phyloP scores from a whole-genome alignment of 2,888 invertebrate species.

The Gortyna flavago region DNA sequence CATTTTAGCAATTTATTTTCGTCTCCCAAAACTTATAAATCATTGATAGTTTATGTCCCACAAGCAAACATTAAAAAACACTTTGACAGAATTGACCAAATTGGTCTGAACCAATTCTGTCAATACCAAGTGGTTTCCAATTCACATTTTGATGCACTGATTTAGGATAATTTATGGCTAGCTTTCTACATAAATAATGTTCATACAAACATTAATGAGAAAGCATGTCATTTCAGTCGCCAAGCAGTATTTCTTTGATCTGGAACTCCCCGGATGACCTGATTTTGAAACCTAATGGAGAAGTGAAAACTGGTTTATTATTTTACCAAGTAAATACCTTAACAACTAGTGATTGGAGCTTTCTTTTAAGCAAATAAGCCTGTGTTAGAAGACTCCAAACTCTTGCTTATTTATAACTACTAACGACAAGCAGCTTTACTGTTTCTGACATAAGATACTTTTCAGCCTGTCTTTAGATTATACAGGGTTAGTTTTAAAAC shows the following conservation, averaged over 20 bases:
- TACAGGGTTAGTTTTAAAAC: too few relatives aligned
- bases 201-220: not conserved
- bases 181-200: not conserved
- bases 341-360: not conserved
- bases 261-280: not conserved
- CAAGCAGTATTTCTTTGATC: not conserved
- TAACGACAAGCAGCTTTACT: too few relatives aligned
- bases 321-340: not conserved
- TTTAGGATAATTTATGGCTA: constrained; percentile 30
- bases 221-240: not conserved
- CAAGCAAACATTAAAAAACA: constrained; percentile 32
- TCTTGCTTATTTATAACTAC: too few relatives aligned
- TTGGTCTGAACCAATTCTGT: constrained; percentile 48
- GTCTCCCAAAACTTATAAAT: not conserved
- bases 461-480: too few relatives aligned
- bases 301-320: not conserved
- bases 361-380: not conserved
- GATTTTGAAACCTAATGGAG: not conserved
- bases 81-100: constrained; percentile 38
- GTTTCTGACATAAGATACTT: too few relatives aligned
- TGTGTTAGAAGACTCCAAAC: too few relatives aligned
- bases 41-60: constrained; percentile 7
- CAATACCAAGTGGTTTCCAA: constrained; percentile 44
- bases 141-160: constrained; percentile 26
- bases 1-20: not conserved